Conservation (phyloP, 1,140 invertebrate species). For the Drosophila ficusphila region DNA sequence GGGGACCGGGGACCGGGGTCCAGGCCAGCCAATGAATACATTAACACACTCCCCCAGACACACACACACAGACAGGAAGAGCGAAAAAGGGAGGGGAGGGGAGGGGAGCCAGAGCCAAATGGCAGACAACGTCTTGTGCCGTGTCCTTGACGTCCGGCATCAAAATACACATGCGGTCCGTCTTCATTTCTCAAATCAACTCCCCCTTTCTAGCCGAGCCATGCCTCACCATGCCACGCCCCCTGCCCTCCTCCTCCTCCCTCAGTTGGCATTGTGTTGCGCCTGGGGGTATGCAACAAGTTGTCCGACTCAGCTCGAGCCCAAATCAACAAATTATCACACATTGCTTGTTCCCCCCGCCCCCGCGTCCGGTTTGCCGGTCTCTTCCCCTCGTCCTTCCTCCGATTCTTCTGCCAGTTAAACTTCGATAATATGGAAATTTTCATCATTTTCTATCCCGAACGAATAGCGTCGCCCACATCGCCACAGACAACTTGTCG, state of each 20-base stretch:
- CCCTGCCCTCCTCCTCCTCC: slow-evolving; percentile 1
- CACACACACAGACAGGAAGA: slow-evolving; percentile 12
- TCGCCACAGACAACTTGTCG: slow-evolving; percentile 53
- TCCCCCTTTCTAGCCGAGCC: background rate
- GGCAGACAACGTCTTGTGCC: slow-evolving; percentile 36
- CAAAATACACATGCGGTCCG: slow-evolving; percentile 46
- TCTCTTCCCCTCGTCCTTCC: background rate
- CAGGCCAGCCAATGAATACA: slow-evolving; percentile 72
- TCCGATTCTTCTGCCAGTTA: background rate
- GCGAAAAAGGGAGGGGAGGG: background rate
- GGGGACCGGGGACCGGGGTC: too few relatives aligned
- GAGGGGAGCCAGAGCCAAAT: background rate
- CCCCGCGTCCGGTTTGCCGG: background rate
- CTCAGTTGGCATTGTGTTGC: slow-evolving; percentile 29
- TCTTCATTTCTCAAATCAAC: slow-evolving; percentile 2
- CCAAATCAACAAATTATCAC: slow-evolving; percentile 76
- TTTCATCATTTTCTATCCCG: slow-evolving; percentile 70
- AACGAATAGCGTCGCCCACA: slow-evolving; percentile 42
- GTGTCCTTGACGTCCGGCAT: slow-evolving; percentile 61
- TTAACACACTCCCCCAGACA: slow-evolving; percentile 72
- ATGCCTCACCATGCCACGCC: background rate
- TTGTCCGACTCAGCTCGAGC: slow-evolving; percentile 25
- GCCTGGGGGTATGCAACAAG: slow-evolving; percentile 64
- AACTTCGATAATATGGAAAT: slow-evolving; percentile 80
- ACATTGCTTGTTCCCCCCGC: slow-evolving; percentile 33